Conservation (phyloP, 2,113 vertebrate species). For the Pantherophis guttatus region DNA sequence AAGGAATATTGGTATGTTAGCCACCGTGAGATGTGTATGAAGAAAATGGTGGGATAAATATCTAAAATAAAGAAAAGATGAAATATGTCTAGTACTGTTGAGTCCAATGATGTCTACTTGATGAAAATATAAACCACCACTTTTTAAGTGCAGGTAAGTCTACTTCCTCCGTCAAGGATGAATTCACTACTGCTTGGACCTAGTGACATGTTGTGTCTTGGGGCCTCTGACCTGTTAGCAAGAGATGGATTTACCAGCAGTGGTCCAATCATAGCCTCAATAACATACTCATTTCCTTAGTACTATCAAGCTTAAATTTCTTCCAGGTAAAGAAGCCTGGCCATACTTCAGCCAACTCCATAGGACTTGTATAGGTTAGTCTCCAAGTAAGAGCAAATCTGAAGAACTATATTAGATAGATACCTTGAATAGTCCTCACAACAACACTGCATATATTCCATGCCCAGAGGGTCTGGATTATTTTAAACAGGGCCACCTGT, state of each 20-base stretch:
- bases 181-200: not conserved
- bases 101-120: not conserved
- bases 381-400: not conserved
- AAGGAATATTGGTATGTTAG: not conserved
- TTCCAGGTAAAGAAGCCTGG: not conserved
- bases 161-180: not conserved
- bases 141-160: not conserved
- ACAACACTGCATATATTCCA: not conserved
- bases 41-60: not conserved
- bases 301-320: not conserved
- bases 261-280: not conserved
- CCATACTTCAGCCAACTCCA: not conserved
- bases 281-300: not conserved
- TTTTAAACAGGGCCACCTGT: not conserved
- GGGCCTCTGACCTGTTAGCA: not conserved
- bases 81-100: not conserved
- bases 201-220: not conserved
- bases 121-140: not conserved
- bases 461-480: not conserved
- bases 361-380: not conserved
- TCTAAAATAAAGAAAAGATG: not conserved
- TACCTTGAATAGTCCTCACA: not conserved
- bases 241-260: not conserved
- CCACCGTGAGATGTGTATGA: not conserved
- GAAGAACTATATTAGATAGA: not conserved